A percentile compares a stretch with the other conserved stretches of the same genome.
phyloP scores from a whole-genome alignment of 2,888 invertebrate species.

The Xestia sexstrigata region DNA sequence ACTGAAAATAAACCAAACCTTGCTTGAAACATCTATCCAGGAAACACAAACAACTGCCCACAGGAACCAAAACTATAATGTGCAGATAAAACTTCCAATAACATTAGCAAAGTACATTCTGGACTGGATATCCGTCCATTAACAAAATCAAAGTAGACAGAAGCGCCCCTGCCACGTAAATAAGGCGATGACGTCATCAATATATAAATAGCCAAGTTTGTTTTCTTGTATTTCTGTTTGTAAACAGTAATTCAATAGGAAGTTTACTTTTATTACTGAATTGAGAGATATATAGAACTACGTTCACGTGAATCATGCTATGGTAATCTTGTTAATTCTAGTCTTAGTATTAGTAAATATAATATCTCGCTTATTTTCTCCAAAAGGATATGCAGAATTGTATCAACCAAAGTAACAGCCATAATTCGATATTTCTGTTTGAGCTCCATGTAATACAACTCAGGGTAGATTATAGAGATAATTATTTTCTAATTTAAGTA shows the following conservation, averaged over 20 bases:
- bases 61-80: slow-evolving; percentile 18
- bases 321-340: neutral
- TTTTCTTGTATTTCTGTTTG: slow-evolving; percentile 47
- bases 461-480: too few relatives aligned
- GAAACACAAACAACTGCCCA: neutral
- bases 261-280: slow-evolving; percentile 35
- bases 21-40: neutral
- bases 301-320: neutral
- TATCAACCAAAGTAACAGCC: too few relatives aligned
- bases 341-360: neutral
- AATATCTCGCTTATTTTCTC: too few relatives aligned
- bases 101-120: slow-evolving; percentile 52
- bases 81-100: slow-evolving; percentile 44
- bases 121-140: slow-evolving; percentile 58
- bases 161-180: slow-evolving; percentile 42
- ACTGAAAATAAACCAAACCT: neutral
- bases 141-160: slow-evolving; percentile 61
- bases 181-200: slow-evolving; percentile 54
- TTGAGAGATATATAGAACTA: slow-evolving; percentile 25
- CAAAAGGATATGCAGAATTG: too few relatives aligned
- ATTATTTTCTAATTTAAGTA: too few relatives aligned
- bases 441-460: too few relatives aligned
- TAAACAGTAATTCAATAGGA: slow-evolving; percentile 36
- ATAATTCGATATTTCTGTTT: too few relatives aligned
- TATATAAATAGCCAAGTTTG: slow-evolving; percentile 40